These are phyloP conservation scores for Chloroceryle amazona DNA, from an alignment of 2,797 vertebrate species.

Conservation along the genomic window DNA sequence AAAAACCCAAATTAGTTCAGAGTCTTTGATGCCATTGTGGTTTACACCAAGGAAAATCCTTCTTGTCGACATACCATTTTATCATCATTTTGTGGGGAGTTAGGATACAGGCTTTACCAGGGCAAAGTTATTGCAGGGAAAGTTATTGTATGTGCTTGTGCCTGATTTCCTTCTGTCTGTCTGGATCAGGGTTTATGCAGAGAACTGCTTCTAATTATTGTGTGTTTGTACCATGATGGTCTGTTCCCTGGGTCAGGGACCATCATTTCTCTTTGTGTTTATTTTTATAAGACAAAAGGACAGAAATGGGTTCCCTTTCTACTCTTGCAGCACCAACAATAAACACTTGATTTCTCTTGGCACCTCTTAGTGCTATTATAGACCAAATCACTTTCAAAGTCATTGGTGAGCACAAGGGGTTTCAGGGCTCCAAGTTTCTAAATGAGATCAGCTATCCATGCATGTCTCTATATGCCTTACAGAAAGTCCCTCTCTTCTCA, in stretches of 20 bases:
- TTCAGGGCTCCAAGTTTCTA: neutral
- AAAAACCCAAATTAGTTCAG: conserved; percentile 11
- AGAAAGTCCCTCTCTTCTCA: neutral
- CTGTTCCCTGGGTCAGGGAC: neutral
- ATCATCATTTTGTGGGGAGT: neutral
- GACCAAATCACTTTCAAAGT: neutral
- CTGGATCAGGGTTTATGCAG: neutral
- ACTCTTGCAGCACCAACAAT: neutral
- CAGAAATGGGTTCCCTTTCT: neutral
- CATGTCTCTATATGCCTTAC: neutral
- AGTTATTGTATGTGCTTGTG: neutral
- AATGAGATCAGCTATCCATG: neutral
- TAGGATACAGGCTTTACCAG: neutral
- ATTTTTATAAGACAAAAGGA: neutral
- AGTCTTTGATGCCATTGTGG: neutral
- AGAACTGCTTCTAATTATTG: neutral
- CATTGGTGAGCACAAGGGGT: neutral
- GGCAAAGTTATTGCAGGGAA: neutral
- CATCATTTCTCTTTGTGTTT: neutral
- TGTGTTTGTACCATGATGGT: neutral
- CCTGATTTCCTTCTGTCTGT: neutral
- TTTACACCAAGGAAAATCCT: neutral
- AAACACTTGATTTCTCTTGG: neutral
- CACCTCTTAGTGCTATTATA: neutral
- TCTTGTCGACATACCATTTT: neutral